These are phyloP conservation scores for Oryzaephilus surinamensis DNA, from an alignment of 1,140 invertebrate genomes.

Conservation along the genomic window DNA sequence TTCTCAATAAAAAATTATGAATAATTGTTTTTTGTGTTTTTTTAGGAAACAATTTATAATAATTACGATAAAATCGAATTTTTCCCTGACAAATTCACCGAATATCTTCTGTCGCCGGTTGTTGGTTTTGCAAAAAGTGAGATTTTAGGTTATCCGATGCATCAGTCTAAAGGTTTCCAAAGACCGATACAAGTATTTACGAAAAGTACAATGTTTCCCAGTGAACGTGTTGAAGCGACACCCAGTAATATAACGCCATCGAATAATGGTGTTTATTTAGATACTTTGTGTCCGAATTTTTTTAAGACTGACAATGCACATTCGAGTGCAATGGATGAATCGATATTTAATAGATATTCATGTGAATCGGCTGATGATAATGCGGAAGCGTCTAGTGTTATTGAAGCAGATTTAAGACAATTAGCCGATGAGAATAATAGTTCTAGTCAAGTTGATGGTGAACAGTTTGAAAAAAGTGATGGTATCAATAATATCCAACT, in stretches of 20 bases:
- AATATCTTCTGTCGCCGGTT: conserved; percentile 79
- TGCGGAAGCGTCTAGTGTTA: conserved; percentile 11
- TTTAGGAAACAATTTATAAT: conserved; percentile 74
- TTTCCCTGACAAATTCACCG: conserved; percentile 79
- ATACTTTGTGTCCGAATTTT: conserved; percentile 11
- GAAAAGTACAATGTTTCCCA: conserved; percentile 53
- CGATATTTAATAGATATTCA: no score
- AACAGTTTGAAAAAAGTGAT: no score
- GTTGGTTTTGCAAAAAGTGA: conserved; percentile 86
- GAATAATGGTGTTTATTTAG: conserved; percentile 9
- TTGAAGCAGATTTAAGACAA: conserved; percentile 12
- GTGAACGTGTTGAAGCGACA: conserved; percentile 31
- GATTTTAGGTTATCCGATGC: conserved; percentile 69
- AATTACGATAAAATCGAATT: conserved; percentile 81
- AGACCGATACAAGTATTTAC: conserved; percentile 78
- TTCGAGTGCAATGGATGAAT: conserved; percentile 1
- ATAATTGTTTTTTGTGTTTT: conserved; percentile 25
- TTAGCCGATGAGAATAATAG: no score
- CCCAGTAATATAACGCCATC: conserved; percentile 21
- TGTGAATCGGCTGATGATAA: conserved; percentile 22
- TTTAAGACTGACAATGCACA: conserved; percentile 17
- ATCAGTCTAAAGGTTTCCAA: conserved; percentile 81
- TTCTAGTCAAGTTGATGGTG: no score
- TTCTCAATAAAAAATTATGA: neutral
- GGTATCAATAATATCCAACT: no score